Evolutionary conservation across 2,888 invertebrate species (phyloP), one percentile per base, ranked within the genome.

Genomic region (Drosophila siamana): DNA sequence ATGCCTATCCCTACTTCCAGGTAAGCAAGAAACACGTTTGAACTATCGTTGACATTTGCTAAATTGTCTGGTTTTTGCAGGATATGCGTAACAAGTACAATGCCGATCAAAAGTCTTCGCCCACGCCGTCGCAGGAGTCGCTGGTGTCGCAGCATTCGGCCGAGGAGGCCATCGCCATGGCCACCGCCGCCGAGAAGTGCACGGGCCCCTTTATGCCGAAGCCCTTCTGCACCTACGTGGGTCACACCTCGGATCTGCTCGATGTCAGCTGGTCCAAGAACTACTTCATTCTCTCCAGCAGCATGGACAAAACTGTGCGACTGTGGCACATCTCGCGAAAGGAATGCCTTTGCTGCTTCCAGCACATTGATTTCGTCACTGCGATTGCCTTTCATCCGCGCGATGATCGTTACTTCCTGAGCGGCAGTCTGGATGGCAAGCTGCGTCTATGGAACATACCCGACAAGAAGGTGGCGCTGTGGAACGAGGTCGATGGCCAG

Each of bases 261-360:
- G 99, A 99, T 92, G 96, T 99, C 0, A 97, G 98, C 5, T 99
- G 99, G 99, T 99, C 99, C 0, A 99, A 99, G 93, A 99, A 98
- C 93, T 98, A 98, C 92, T 99, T 99, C 90, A 95, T 99, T 54
- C 93, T 99, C n/a, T 98, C 98, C 0, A 98, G 98, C 33, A 98
- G 98, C 2, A 99, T 99, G 98, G 99, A 99, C 91, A 98, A 99
- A 92, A 99, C 99, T 0, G 99, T 99, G 2, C 94, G 98, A 50
- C 93, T 99, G 66, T 99, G 99, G 99, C 99, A 99, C 92, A 97
- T 99, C 70, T 98, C 98, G 0, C 94, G 99, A 36, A 96, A 97
- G 86, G 99, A 99, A 92, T 99, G 99, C 90, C 94, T 99, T 0
- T 99, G 99, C 91, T 98, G 98, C 91, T 99, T 99, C 93, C 99